phyloP scores from a whole-genome alignment of 2,888 invertebrate genomes.

The Rugalucina vietnamica region DNA sequence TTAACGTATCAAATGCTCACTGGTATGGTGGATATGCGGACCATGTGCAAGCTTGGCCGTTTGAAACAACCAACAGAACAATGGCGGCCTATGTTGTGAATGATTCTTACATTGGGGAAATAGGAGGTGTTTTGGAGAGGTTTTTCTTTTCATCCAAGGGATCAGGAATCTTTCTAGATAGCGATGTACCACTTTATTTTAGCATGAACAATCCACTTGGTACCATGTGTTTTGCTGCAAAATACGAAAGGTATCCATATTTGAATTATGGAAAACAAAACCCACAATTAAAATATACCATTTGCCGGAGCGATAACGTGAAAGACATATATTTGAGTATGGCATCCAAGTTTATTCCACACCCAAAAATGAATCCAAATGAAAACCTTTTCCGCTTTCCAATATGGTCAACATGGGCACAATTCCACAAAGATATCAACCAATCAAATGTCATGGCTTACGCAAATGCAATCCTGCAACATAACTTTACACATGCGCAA shows the following conservation, averaged over 20 bases:
- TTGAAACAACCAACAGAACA: constrained; percentile 86
- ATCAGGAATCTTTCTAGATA: constrained; percentile 88
- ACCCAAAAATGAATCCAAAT: constrained; percentile 88
- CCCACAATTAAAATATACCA: constrained; percentile 69
- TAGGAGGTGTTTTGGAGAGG: constrained; percentile 84
- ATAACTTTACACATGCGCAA: constrained; percentile 74
- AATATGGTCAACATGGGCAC: constrained; percentile 95
- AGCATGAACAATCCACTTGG: constrained; percentile 88
- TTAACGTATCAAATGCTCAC: constrained; percentile 80
- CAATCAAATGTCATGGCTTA: constrained; percentile 83
- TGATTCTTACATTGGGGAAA: constrained; percentile 70
- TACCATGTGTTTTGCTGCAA: constrained; percentile 68
- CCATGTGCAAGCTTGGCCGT: constrained; percentile 91
- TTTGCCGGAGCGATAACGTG: constrained; percentile 69
- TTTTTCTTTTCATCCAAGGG: constrained; percentile 89
- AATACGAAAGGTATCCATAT: constrained; percentile 71
- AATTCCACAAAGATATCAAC: constrained; percentile 89
- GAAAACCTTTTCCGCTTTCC: constrained; percentile 90
- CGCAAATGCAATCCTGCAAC: constrained; percentile 66
- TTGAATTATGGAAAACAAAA: constrained; percentile 49
- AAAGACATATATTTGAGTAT: constrained; percentile 83
- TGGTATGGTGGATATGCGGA: constrained; percentile 95
- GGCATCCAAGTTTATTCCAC: constrained; percentile 85
- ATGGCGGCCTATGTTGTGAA: constrained; percentile 74
- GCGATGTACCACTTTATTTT: constrained; percentile 90